These are phyloP conservation scores for Syrrhaptes paradoxus DNA, from an alignment of 2,113 vertebrate genomes.

Conservation along the genomic window DNA sequence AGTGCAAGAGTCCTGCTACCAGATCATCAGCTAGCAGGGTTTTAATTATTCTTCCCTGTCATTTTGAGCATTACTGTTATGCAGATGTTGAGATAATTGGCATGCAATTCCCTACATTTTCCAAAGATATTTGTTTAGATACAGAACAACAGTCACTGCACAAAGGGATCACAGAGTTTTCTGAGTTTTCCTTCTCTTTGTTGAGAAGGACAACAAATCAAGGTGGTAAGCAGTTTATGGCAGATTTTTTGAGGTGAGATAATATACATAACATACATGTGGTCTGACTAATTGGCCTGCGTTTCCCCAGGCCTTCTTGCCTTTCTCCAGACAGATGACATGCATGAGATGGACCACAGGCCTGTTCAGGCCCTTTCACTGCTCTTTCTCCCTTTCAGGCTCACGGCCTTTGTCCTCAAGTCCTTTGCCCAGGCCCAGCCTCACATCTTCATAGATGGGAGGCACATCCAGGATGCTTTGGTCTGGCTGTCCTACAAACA, in stretches of 20 bases:
- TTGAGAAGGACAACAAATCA: background rate
- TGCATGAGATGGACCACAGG: background rate
- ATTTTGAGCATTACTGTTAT: background rate
- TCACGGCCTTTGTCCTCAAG: conserved; percentile 79
- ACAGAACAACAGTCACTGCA: background rate
- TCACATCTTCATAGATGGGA: conserved; percentile 71
- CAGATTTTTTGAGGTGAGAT: background rate
- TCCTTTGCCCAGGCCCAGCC: conserved; percentile 67
- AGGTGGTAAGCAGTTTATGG: background rate
- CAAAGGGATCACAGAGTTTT: background rate
- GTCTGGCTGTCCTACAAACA: conserved; percentile 68
- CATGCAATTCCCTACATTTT: background rate
- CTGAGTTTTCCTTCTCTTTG: too few relatives aligned
- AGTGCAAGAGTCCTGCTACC: background rate
- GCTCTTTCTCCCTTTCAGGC: conserved; percentile 60
- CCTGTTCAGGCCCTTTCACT: background rate
- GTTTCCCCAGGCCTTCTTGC: background rate
- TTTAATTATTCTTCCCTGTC: background rate
- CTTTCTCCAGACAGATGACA: background rate
- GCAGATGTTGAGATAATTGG: background rate
- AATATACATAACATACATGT: background rate
- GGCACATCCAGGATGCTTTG: conserved; percentile 56
- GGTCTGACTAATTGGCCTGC: background rate
- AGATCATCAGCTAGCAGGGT: background rate
- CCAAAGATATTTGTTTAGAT: background rate